Evolutionary conservation across 2,888 invertebrate species (phyloP), one percentile per base, ranked within the genome.

Genomic region (Pseudoips prasinana): DNA sequence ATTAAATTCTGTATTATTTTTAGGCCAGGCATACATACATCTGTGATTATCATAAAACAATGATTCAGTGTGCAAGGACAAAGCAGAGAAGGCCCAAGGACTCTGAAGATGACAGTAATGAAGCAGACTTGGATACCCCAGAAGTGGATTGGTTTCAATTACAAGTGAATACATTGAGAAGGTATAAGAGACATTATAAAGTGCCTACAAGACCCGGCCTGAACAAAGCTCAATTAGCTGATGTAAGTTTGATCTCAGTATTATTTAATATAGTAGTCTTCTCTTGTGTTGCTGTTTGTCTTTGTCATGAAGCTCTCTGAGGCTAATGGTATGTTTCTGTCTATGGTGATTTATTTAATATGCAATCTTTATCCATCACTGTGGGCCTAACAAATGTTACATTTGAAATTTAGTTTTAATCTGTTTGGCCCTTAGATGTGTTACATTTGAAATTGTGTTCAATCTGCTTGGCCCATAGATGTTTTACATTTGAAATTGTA

Each of bases 11-110:
- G 2, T 14, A 14, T 41, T 36, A 29, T 38, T 78, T 74, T 26
- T 80, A 97, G 97, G 97, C 96, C 22, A 92, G 95, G 59, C 98
- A 98, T 74, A 96, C 95, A 60, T 98, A 98, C 76, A 98, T 98
- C 64, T 98, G 98, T 85, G 98, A 98, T 74, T 94, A 94, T 70
- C 98, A 98, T 83, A 98, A 98, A 85, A 94, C 94, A 73, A 94
- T 98, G 69, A 98, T 98, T 59, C 98, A 98, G 76, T 96, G 95
- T 77, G 96, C 97, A n/a, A 92, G 98, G 55, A 95, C 95, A 8
- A 97, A 97, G 74, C 93, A 97, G 41, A 73, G 89, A 55, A 90
- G 96, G 58, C 92, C 96, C 46, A 96, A 97, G 75, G 98, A 98
- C 73, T 97, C 97, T 0, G 97, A 96, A 65, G 97, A 97, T 64